Evolutionary conservation across 2,888 invertebrate species (phyloP), one percentile per base, ranked within the genome.

Genomic region (Arenicola marina): DNA sequence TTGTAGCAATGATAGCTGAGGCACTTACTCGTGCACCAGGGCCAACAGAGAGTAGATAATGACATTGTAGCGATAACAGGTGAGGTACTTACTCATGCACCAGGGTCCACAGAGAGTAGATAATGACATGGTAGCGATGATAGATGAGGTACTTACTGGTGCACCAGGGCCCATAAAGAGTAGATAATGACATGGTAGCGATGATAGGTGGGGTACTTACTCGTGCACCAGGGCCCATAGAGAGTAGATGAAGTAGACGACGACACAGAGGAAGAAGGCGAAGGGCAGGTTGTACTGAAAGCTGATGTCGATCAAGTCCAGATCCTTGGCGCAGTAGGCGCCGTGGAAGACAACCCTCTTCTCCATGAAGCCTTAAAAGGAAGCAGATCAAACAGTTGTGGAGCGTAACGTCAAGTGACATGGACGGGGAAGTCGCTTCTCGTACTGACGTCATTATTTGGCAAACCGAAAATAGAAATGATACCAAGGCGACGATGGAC

Each of bases 281-380:
- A 92, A 80, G 0, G 92, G 91, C 76, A 92, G 86, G 78, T 92
- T 89, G 76, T 90, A 92, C 76, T 34, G 29, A 24, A 53, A 46
- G 1, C 44, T 54, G 4, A 51, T 29, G 26, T 7, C 21, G n/a
- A 53, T n/a, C 4, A 64, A 31, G 15, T 55, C 56, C 21, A 65
- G 11, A 18, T 61, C 43, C 26, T 31, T 38, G 43, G 56, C 66
- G n/a, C 43, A 32, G 58, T 66, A 69, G 21, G 51, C 31, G 28
- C 69, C 69, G 26, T 68, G 62, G 43, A 69, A 69, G 45, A 68
- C 21, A 7, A 56, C 51, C 34, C 65, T 68, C 44, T 65, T 62
- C 59, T 69, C 69, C 69, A 69, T 69, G 59, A 57, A 69, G 34
- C 69, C 69, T 67, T 69, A 63, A 4, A 7, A 61, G 34, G 33